Evolutionary conservation across 2,113 vertebrate genomes (phyloP).

Genomic region (Ciconia maguari): DNA sequence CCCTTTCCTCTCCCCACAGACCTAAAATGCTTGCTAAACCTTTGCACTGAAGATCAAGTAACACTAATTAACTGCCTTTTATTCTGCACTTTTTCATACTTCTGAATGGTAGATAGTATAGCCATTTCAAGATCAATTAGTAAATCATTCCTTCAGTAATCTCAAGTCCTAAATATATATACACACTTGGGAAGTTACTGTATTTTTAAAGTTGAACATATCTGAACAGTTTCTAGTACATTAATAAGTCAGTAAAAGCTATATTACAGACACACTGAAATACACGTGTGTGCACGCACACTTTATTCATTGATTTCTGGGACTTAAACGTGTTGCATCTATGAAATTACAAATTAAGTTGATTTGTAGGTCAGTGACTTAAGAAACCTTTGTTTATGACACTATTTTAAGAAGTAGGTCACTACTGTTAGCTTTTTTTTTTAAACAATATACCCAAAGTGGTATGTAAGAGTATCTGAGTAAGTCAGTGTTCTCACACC

Average conservation of each 20-base stretch:
- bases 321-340: background rate
- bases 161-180: background rate
- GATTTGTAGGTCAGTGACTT: background rate
- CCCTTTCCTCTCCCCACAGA: background rate
- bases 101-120: background rate
- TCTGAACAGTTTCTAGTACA: background rate
- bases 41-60: background rate
- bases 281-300: rapidly evolving
- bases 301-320: background rate
- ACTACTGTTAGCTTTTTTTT: background rate
- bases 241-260: background rate
- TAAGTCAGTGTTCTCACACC: background rate
- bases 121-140: background rate
- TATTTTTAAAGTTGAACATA: background rate
- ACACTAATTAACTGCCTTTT: background rate
- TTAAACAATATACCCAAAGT: background rate
- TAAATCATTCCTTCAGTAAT: background rate
- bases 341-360: background rate
- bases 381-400: background rate
- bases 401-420: background rate
- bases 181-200: background rate
- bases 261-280: background rate
- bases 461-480: background rate
- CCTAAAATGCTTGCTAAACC: background rate
- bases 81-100: background rate